phyloP scores from a whole-genome alignment of 1,140 invertebrate species.

The Drosophila sulfurigaster region DNA sequence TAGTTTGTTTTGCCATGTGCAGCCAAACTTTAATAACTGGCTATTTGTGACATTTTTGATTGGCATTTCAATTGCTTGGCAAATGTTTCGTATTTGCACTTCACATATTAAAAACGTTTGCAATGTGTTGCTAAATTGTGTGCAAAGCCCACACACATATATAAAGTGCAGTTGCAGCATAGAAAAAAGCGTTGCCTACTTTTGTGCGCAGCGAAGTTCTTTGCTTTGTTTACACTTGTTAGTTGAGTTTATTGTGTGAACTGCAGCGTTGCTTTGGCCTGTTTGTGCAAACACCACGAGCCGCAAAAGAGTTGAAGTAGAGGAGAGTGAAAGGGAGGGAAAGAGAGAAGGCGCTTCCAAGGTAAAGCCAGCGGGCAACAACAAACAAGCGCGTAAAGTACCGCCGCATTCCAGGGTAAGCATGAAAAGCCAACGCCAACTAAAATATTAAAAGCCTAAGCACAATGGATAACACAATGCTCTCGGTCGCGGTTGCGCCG shows the following conservation, averaged over 20 bases:
- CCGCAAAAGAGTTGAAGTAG: constrained; percentile 5
- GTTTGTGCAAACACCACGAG: constrained; percentile 32
- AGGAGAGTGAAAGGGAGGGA: constrained; percentile 1
- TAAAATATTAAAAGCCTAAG: constrained; percentile 81
- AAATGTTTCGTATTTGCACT: not conserved
- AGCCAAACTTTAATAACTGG: not conserved
- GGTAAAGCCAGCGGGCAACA: constrained; percentile 46
- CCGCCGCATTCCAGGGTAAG: constrained; percentile 19
- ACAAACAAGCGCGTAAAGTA: constrained; percentile 25
- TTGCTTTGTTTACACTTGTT: constrained; percentile 58
- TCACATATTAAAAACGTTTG: not conserved
- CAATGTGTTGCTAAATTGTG: constrained; percentile 35
- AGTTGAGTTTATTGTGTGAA: constrained; percentile 46
- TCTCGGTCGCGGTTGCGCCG: constrained; percentile 42
- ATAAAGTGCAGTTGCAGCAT: constrained; percentile 6
- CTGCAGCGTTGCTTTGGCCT: constrained; percentile 28
- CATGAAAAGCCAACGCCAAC: constrained; percentile 55
- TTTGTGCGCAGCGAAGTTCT: constrained; percentile 52
- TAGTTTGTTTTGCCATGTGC: not conserved
- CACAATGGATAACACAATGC: constrained; percentile 74
- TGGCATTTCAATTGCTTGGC: not conserved
- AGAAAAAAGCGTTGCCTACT: constrained; percentile 61
- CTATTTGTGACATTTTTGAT: not conserved
- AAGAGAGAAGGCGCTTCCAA: constrained; percentile 34
- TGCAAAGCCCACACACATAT: constrained; percentile 15